These are phyloP conservation scores for Cirrhinus mrigala DNA, from an alignment of 2,797 vertebrate species.

Conservation along the genomic window DNA sequence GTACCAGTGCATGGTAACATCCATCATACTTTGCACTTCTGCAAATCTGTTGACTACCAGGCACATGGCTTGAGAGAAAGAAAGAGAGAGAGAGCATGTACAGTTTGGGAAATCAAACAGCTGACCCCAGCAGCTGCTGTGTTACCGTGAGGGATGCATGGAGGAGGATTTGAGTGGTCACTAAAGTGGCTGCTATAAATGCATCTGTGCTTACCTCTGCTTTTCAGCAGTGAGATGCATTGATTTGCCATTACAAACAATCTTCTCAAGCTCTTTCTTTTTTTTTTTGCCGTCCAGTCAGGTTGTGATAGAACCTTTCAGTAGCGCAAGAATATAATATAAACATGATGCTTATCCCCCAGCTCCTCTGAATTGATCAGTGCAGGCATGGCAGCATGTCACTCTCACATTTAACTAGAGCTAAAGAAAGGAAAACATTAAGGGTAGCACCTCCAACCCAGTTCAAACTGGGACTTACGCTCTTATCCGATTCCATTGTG, in stretches of 20 bases:
- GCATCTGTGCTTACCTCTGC: conserved; percentile 58
- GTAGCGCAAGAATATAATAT: conserved; percentile 37
- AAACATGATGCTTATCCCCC: conserved; percentile 47
- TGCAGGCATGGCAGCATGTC: conserved; percentile 59
- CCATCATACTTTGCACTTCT: conserved; percentile 55
- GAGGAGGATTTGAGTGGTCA: conserved; percentile 55
- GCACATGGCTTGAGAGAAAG: conserved; percentile 40
- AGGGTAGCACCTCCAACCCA: conserved; percentile 26
- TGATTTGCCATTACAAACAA: conserved; percentile 55
- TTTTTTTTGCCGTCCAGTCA: conserved; percentile 46
- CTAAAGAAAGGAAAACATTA: conserved; percentile 31
- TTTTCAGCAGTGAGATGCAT: conserved; percentile 59
- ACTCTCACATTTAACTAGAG: conserved; percentile 21
- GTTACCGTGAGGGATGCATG: conserved; percentile 53
- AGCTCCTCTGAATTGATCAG: conserved; percentile 42
- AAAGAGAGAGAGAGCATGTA: conserved; percentile 65
- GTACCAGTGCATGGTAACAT: conserved; percentile 73
- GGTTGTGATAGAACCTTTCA: conserved; percentile 44
- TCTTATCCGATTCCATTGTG: conserved; percentile 46
- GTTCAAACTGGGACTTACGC: conserved; percentile 30
- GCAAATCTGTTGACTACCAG: conserved; percentile 39
- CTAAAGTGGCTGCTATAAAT: conserved; percentile 53
- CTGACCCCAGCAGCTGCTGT: conserved; percentile 50
- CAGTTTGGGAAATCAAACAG: conserved; percentile 53
- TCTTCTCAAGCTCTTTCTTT: conserved; percentile 52